Percentiles rank a stretch among this genome's conserved stretches.
Conservation (phyloP, 2,113 vertebrate species). For the Numida meleagris region DNA sequence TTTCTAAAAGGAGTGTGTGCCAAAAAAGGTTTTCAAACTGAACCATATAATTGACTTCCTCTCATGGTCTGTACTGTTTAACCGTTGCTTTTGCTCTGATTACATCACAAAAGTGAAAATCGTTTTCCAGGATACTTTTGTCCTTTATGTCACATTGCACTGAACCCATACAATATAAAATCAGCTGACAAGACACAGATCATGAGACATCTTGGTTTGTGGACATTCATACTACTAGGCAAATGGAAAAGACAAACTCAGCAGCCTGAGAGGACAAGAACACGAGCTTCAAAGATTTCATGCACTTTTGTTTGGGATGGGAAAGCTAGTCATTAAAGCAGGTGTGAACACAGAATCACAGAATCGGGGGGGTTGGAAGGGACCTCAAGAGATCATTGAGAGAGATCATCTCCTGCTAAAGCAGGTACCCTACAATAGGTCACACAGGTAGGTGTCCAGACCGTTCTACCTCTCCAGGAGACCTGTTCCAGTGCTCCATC, state of each 20-base stretch:
- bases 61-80: not conserved
- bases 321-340: not conserved
- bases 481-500: too few relatives aligned
- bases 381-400: too few relatives aligned
- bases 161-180: not conserved
- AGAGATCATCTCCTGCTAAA: too few relatives aligned
- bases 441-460: too few relatives aligned
- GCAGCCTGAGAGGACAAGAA: not conserved
- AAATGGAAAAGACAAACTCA: not conserved
- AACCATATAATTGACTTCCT: not conserved
- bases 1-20: not conserved
- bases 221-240: not conserved
- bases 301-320: not conserved
- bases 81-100: not conserved
- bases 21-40: not conserved
- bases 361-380: too few relatives aligned
- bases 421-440: too few relatives aligned
- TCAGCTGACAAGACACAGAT: not conserved
- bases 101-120: slow-evolving; percentile 5
- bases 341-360: not conserved
- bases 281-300: not conserved
- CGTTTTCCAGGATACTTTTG: not conserved
- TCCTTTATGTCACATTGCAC: not conserved
- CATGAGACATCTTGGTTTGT: not conserved
- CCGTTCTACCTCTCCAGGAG: too few relatives aligned